Percentiles rank a stretch among this genome's conserved stretches.
phyloP scores from a whole-genome alignment of 2,888 invertebrate species.

The Argyresthia goedartella region DNA sequence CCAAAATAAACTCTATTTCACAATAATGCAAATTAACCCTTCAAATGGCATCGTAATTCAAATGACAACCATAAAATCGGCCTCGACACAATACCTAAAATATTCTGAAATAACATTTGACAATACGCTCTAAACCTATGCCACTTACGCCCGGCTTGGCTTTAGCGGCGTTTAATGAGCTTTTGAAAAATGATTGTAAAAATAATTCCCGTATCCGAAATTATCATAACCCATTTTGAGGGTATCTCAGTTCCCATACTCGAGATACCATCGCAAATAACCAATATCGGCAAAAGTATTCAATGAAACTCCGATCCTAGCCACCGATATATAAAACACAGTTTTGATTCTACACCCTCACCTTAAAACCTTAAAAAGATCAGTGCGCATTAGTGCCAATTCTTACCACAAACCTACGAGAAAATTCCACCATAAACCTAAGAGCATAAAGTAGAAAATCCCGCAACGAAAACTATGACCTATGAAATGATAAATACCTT shows the following conservation, averaged over 20 bases:
- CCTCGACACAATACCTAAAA: conserved; percentile 45
- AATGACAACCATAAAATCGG: conserved; percentile 64
- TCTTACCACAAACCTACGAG: conserved; percentile 11
- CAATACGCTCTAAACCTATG: conserved; percentile 27
- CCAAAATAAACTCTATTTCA: conserved; percentile 56
- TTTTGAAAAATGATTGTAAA: conserved; percentile 71
- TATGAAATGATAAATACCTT: conserved; percentile 6
- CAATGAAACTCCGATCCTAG: neutral
- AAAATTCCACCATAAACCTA: neutral
- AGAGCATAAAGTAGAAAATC: conserved; percentile 18
- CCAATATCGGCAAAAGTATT: conserved; percentile 10
- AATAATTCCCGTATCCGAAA: conserved; percentile 51
- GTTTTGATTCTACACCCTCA: conserved; percentile 4
- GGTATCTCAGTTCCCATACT: conserved; percentile 22
- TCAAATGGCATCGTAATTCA: conserved; percentile 52
- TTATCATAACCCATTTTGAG: conserved; percentile 61
- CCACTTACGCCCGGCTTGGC: conserved; percentile 54
- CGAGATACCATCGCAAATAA: conserved; percentile 11
- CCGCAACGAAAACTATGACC: neutral
- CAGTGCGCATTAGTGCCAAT: conserved; percentile 25
- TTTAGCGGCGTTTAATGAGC: conserved; percentile 56
- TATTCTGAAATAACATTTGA: conserved; percentile 29
- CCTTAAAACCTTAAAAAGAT: conserved; percentile 23
- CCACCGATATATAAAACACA: neutral
- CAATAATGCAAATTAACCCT: conserved; percentile 64